Percentiles rank a stretch among this genome's conserved stretches.
These are phyloP conservation scores for Urocyon cinereoargenteus DNA, from an alignment of 2,797 vertebrate genomes.

Conservation along the genomic window DNA sequence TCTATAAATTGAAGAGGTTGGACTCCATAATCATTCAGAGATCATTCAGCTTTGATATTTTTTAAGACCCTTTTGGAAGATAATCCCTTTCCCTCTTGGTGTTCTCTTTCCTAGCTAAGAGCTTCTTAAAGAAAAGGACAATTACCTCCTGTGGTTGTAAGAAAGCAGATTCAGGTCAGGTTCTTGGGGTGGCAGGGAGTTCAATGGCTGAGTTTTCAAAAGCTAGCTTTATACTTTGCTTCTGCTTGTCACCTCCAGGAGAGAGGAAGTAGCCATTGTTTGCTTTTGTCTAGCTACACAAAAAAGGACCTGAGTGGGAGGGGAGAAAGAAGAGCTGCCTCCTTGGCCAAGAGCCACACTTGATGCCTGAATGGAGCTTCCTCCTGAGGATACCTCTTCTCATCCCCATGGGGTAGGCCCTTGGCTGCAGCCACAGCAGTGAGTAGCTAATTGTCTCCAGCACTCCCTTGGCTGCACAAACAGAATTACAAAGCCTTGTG, in stretches of 20 bases:
- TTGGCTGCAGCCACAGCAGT: not conserved
- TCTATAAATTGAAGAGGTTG: slow-evolving; percentile 45
- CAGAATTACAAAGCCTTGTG: not conserved
- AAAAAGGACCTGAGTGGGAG: slow-evolving; percentile 16
- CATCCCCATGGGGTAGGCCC: slow-evolving; percentile 33
- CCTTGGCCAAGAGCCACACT: slow-evolving; percentile 3
- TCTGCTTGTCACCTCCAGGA: not conserved
- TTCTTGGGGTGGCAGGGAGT: slow-evolving; percentile 53
- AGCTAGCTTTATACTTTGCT: slow-evolving; percentile 30
- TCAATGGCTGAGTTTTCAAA: slow-evolving; percentile 70
- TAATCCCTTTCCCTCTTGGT: slow-evolving; percentile 18
- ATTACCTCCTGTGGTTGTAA: slow-evolving; percentile 1
- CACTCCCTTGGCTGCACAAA: not conserved
- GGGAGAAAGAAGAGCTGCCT: slow-evolving; percentile 1
- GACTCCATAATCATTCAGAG: not conserved
- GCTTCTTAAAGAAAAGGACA: slow-evolving; percentile 62
- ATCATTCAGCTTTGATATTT: slow-evolving; percentile 33
- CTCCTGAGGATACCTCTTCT: not conserved
- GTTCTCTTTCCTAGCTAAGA: slow-evolving; percentile 23
- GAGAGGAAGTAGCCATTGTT: slow-evolving; percentile 55
- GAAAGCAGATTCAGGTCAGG: slow-evolving; percentile 69
- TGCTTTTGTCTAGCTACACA: slow-evolving; percentile 70
- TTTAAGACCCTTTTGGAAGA: slow-evolving; percentile 34
- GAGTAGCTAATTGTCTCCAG: slow-evolving; percentile 8
- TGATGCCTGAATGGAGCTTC: slow-evolving; percentile 45